phyloP scores from a whole-genome alignment of 2,113 vertebrate genomes.

The Theropithecus gelada region DNA sequence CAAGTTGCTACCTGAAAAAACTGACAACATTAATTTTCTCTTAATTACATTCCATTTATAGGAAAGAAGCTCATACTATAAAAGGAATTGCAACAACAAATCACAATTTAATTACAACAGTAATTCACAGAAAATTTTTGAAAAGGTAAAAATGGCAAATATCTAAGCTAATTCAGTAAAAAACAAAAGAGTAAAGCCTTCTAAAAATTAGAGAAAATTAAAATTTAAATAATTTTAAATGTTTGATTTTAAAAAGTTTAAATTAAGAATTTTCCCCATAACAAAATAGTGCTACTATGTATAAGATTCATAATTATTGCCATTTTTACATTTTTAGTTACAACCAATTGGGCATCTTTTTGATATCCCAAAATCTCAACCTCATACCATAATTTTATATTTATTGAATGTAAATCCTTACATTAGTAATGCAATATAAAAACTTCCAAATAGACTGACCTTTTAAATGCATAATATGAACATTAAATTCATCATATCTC shows the following conservation, averaged over 20 bases:
- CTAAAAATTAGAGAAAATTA: background rate
- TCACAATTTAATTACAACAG: slow-evolving; percentile 56
- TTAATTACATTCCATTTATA: slow-evolving; percentile 57
- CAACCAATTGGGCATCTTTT: slow-evolving; percentile 17
- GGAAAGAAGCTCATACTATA: slow-evolving; percentile 14
- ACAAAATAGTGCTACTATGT: background rate
- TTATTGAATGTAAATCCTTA: slow-evolving; percentile 33
- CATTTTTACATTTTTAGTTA: slow-evolving; percentile 19
- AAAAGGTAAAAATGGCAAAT: slow-evolving; percentile 51
- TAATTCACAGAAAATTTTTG: slow-evolving; percentile 39
- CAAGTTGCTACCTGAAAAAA: slow-evolving; percentile 49
- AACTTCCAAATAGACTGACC: slow-evolving; percentile 41
- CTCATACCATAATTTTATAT: background rate
- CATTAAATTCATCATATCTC: background rate
- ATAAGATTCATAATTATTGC: slow-evolving; percentile 27
- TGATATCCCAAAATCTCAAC: slow-evolving; percentile 15
- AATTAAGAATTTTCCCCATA: slow-evolving; percentile 28
- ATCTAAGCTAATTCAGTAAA: background rate
- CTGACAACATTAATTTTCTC: slow-evolving; percentile 48
- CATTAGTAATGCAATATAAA: slow-evolving; percentile 29
- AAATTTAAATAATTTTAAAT: slow-evolving; percentile 56
- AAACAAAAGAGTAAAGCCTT: background rate
- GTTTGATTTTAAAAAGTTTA: slow-evolving; percentile 9
- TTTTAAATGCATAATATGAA: background rate
- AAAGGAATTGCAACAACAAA: slow-evolving; percentile 61